Percentiles rank a stretch among this genome's conserved stretches.
phyloP scores from a whole-genome alignment of 2,113 vertebrate species.

The Podilymbus podiceps region DNA sequence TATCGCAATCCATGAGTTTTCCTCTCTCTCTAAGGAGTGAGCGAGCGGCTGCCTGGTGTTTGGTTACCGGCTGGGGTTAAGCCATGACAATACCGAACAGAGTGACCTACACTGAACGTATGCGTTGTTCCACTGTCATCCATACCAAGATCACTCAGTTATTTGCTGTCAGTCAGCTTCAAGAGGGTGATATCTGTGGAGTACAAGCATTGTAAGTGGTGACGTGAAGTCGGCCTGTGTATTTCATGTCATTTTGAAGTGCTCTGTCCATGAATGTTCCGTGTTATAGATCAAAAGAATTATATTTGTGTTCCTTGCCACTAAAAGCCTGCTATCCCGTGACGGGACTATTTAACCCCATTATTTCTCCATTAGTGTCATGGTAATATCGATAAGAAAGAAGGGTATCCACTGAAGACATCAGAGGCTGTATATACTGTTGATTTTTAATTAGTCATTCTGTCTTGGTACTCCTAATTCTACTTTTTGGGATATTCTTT shows the following conservation, averaged over 20 bases:
- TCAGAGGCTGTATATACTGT: neutral
- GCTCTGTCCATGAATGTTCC: neutral
- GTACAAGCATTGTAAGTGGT: accelerated
- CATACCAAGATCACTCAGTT: accelerated
- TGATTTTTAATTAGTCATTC: neutral
- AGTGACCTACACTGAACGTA: accelerated
- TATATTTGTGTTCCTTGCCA: neutral
- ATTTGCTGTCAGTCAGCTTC: accelerated
- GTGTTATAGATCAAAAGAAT: neutral
- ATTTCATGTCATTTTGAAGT: accelerated
- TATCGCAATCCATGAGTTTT: too few species aligned
- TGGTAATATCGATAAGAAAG: too few species aligned
- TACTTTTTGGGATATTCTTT: neutral
- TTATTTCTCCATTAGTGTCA: neutral
- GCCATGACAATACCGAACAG: neutral
- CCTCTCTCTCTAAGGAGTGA: too few species aligned
- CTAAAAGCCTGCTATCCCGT: neutral
- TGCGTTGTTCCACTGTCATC: neutral
- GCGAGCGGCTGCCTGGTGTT: too few species aligned
- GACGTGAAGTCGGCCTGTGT: neutral
- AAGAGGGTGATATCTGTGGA: accelerated
- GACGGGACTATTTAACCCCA: neutral
- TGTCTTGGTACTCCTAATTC: neutral
- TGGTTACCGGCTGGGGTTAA: too few species aligned
- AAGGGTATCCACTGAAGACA: neutral